phyloP scores from a whole-genome alignment of 2,797 vertebrate species.

The Sylvia borin region DNA sequence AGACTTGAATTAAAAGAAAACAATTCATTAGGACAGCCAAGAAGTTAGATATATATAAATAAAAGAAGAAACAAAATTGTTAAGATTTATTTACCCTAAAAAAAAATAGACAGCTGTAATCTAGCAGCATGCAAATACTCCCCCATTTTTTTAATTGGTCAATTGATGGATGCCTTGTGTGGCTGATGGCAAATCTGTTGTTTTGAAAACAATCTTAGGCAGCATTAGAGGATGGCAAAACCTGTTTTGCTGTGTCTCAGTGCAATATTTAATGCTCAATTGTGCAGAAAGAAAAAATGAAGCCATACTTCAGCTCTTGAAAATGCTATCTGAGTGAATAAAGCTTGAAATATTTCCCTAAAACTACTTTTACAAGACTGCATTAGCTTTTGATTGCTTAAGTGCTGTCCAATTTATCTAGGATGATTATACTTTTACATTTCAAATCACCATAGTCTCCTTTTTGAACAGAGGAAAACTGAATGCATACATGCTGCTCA shows the following conservation, averaged over 20 bases:
- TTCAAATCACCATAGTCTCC: conserved; percentile 9
- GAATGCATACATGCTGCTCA: background rate
- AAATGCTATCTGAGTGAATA: conserved; percentile 30
- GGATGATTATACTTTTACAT: conserved; percentile 48
- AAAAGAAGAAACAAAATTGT: background rate
- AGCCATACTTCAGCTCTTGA: conserved; percentile 20
- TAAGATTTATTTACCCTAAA: background rate
- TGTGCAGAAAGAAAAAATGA: conserved; percentile 32
- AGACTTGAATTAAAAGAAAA: background rate
- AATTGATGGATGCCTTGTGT: background rate
- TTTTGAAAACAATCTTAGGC: conserved; percentile 20
- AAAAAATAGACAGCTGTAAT: background rate
- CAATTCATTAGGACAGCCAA: background rate
- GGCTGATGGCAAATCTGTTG: background rate
- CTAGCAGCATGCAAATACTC: background rate
- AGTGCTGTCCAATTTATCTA: conserved; percentile 43
- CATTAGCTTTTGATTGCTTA: conserved; percentile 58
- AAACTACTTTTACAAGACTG: conserved; percentile 49
- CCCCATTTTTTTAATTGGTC: background rate
- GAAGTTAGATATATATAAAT: background rate
- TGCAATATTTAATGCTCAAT: conserved; percentile 50
- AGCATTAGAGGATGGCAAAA: conserved; percentile 6
- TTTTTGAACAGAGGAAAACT: conserved; percentile 23
- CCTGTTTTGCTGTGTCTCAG: background rate
- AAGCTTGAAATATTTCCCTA: conserved; percentile 48